Base-by-base conservation (phyloP, 2,113 vertebrate genomes). In the Peucedramus taeniatus region DNA sequence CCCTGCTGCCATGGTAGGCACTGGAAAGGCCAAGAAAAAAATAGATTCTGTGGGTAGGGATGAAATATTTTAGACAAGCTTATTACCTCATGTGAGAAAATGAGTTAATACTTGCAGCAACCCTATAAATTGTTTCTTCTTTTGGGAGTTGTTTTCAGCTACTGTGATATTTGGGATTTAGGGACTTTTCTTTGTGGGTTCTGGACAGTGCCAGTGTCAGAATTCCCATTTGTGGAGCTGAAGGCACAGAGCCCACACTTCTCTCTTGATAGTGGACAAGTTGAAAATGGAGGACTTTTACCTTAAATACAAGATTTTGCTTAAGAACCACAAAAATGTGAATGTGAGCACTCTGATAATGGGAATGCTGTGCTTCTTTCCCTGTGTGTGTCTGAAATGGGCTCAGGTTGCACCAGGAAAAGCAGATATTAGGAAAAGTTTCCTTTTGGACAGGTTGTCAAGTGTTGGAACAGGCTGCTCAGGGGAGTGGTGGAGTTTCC, bases 71-170 rank as follows among this genome's bases (percentile, higher is more conserved):
- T 14, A 66, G 88, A 77, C 50, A 75, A 49, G 57, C 30, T 80
- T 77, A 96, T 92, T 77, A 92, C 75, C 59, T 95, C 94, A 80
- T 90, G 85, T 6, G 56, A 81, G 76, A 83, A 74, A 49, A 69
- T 72, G 57, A 91, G 63, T 88, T 90, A 27, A 69, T 77, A 47
- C 44, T 65, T 57, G 31, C 12, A 14, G 75, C 57, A 26, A 35
- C 40, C 14, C 74, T 53, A 27, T 42, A 65, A 86, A 81, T 86
- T 45, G 33, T 86, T 83, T 44, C 54, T 49, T 50, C 24, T 61
- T 88, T 56, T 13, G 21, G 22, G 31, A 61, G 40, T 42, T 0
- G 1, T 69, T 65, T 72, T 26, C 26, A 40, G 30, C 33, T 45
- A 0, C 18, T 45, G 37, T 23, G 65, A 17, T 14, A 4, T 28